phyloP scores from a whole-genome alignment of 2,113 vertebrate genomes.

The Rhinolophus ferrumequinum region DNA sequence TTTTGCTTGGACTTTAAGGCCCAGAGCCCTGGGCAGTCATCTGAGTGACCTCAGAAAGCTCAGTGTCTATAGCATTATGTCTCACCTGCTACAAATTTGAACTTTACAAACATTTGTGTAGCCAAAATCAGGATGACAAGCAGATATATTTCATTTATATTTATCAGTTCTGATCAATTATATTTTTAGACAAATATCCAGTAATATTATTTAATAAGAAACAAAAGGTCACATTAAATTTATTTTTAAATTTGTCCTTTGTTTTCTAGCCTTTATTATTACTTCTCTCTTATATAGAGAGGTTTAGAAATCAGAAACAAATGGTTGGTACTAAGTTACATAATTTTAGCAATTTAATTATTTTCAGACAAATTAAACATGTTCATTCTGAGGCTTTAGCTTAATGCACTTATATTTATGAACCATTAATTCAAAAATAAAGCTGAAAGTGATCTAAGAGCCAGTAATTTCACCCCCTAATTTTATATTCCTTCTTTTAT shows the following conservation, averaged over 20 bases:
- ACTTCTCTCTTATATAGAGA: neutral
- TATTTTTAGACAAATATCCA: neutral
- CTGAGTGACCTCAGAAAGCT: neutral
- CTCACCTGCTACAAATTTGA: neutral
- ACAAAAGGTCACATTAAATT: neutral
- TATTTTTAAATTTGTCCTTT: neutral
- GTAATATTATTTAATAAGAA: conserved; percentile 26
- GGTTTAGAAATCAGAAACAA: conserved; percentile 2
- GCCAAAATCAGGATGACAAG: neutral
- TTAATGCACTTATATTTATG: neutral
- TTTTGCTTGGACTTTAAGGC: neutral
- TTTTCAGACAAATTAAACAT: conserved; percentile 19
- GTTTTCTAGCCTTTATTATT: neutral
- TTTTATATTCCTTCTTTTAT: conserved; percentile 1
- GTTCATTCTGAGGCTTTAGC: neutral
- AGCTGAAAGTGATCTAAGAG: neutral
- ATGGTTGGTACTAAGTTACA: neutral
- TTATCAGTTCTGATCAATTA: neutral
- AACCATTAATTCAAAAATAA: neutral
- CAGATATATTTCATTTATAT: neutral
- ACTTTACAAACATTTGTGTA: neutral
- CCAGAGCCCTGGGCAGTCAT: neutral
- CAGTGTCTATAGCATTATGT: neutral
- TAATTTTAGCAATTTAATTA: neutral
- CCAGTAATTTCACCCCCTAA: neutral